Evolutionary conservation across 2,797 vertebrate species (phyloP), one percentile per base, ranked within the genome.

Genomic region (Synanceia verrucosa): DNA sequence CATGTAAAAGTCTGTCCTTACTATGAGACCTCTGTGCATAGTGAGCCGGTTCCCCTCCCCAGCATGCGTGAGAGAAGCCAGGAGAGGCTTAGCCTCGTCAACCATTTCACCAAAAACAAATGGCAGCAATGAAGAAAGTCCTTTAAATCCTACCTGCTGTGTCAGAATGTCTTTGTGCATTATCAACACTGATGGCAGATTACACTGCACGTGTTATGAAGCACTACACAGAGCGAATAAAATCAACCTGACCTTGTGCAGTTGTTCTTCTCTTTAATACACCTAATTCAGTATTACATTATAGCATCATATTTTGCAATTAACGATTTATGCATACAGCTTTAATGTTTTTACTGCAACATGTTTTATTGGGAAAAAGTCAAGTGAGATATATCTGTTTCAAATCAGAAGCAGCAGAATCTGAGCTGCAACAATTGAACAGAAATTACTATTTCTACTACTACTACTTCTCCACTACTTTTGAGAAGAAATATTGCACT

Each of bases 1-100:
- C 97, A 98, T 78, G 91, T 98, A 65, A 96, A 96, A 89, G 70
- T 85, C 39, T 98, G 97, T 70, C 95, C 95, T 37, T 96, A 94
- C 86, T 95, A 97, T 39, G 57, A 95, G 62, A 91, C 84, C 3
- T 93, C 92, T 57, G 60, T 0, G n/a, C 95, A 65, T 78, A 93
- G 41, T 0, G 86, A 96, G 6, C 95, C 91, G 0, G 79, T 97
- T 69, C 86, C 92, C 50, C 93, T 98, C 55, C 84, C 92, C 2
- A 91, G 94, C 86, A 93, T 97, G 93, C 86, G 47, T 0, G 31
- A 9, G 16, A 3, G 26, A 56, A 61, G 31, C 55, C 57, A 43
- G 61, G 56, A 87, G 65, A 90, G 0, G 33, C 81, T 83, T 16
- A 95, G 87, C 63, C 91, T 97, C 50, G 79, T 96, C 67, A 86